Conservation (phyloP, 2,113 vertebrate genomes). For the Hyperopisus bebe region DNA sequence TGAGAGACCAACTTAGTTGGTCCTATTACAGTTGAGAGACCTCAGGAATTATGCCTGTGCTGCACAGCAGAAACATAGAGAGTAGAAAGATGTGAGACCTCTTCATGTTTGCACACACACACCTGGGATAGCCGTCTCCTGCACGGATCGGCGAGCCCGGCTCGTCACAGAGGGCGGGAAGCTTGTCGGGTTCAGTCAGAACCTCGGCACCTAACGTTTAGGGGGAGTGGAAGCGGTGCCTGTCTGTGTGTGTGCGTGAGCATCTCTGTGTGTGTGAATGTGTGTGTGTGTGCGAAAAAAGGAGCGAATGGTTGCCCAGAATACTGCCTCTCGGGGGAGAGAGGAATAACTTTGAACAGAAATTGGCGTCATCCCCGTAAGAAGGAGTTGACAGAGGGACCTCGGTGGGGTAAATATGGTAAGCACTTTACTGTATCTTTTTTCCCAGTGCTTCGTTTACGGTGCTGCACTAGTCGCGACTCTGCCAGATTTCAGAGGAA, state of each 20-base stretch:
- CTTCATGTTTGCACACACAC: not conserved
- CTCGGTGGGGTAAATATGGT: not conserved
- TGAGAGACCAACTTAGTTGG: conserved; percentile 38
- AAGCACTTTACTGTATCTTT: not conserved
- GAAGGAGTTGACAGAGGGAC: not conserved
- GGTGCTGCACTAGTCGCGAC: not conserved
- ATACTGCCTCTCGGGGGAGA: not conserved
- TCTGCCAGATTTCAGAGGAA: not conserved
- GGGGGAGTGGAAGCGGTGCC: conserved; percentile 26
- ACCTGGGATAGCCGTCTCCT: not conserved
- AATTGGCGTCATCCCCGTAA: not conserved
- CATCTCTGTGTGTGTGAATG: not conserved
- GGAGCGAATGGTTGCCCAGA: not conserved
- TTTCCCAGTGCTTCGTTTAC: not conserved
- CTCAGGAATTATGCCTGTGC: conserved; percentile 46
- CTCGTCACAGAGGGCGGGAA: not conserved
- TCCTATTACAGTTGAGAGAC: conserved; percentile 45
- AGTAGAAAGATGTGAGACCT: not conserved
- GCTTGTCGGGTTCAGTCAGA: not conserved
- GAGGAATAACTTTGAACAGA: conserved; percentile 10
- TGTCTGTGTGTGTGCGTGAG: conserved; percentile 32
- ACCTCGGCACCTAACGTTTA: not conserved
- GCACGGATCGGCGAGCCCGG: not conserved
- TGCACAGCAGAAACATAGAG: not conserved
- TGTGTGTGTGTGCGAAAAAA: conserved; percentile 13